Evolutionary conservation across 1,140 invertebrate species (phyloP).

Genomic region (Chironomus tepperi): DNA sequence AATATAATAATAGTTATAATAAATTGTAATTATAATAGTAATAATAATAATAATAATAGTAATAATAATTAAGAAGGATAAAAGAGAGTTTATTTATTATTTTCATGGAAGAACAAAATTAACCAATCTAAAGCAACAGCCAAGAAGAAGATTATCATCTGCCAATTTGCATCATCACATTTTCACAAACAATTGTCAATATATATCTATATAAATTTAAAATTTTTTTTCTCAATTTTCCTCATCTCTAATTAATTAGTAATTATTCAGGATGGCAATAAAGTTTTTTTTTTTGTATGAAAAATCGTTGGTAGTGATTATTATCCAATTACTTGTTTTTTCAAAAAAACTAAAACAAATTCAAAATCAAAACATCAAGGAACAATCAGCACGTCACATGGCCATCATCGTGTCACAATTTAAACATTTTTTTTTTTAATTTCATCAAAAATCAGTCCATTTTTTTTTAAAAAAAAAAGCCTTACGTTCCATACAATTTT

Average conservation of each 20-base stretch:
- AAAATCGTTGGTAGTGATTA: not conserved
- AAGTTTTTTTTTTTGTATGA: conserved; percentile 2
- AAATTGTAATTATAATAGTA: not conserved
- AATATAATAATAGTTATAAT: too few relatives aligned
- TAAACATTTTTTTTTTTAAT: not conserved
- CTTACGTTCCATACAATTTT: not conserved
- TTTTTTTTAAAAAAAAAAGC: conserved; percentile 9
- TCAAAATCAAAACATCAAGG: not conserved
- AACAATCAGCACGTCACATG: conserved; percentile 6
- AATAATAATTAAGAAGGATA: conserved; percentile 1
- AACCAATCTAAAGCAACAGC: conserved; percentile 12
- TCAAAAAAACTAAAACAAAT: not conserved
- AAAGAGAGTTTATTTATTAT: conserved; percentile 1
- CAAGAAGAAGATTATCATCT: conserved; percentile 13
- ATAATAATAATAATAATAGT: conserved; percentile 4
- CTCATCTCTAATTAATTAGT: too few relatives aligned
- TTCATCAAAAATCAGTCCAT: not conserved
- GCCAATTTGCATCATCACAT: conserved; percentile 10
- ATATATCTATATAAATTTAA: not conserved
- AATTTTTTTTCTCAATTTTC: too few relatives aligned
- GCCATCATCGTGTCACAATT: not conserved
- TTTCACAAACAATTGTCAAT: not conserved
- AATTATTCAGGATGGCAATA: not conserved
- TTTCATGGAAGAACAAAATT: conserved; percentile 2
- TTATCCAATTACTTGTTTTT: too few relatives aligned